Conservation (phyloP, 2,888 invertebrate species). For the Phyllotreta striolata region DNA sequence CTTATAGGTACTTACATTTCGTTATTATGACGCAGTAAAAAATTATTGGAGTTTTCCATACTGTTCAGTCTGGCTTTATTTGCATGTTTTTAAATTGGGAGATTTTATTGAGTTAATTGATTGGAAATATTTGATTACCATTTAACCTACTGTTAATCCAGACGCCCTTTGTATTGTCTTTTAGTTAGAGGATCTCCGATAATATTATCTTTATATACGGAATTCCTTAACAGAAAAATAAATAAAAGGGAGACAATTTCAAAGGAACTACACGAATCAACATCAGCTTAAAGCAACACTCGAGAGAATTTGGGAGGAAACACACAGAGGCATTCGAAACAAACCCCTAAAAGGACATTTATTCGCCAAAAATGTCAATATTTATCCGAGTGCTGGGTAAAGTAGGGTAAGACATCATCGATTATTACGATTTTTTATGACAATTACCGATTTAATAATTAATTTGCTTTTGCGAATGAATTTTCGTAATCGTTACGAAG, state of each 20-base stretch:
- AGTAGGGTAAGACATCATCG: background rate
- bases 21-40: constrained; percentile 8
- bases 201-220: constrained; percentile 14
- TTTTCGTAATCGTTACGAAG: too few relatives aligned
- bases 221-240: constrained; percentile 36
- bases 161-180: background rate
- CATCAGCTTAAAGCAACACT: constrained; percentile 46
- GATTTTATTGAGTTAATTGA: too few relatives aligned
- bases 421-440: background rate
- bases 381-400: constrained; percentile 29
- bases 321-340: constrained; percentile 34
- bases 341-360: constrained; percentile 28
- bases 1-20: too few relatives aligned
- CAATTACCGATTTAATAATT: too few relatives aligned
- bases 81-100: too few relatives aligned
- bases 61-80: too few relatives aligned
- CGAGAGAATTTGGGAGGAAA: constrained; percentile 36
- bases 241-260: constrained; percentile 42
- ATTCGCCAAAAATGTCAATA: constrained; percentile 33
- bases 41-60: background rate
- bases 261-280: constrained; percentile 44
- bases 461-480: too few relatives aligned
- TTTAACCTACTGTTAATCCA: too few relatives aligned
- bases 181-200: constrained; percentile 7
- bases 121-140: too few relatives aligned